Conservation (phyloP, 2,113 vertebrate genomes). For the Sinosuthora webbiana region DNA sequence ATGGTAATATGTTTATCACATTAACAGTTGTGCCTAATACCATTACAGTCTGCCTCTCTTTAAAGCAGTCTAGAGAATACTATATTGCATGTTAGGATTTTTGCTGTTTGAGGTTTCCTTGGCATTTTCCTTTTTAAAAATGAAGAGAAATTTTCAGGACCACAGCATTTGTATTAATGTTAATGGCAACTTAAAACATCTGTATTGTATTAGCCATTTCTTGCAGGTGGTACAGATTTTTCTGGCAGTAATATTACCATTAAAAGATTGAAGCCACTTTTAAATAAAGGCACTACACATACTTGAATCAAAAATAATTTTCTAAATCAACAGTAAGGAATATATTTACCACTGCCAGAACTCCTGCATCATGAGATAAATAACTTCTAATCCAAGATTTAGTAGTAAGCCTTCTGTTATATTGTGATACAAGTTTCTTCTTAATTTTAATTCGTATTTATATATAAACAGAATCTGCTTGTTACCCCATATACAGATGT, state of each 20-base stretch:
- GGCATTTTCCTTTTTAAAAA: not conserved
- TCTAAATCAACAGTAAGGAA: not conserved
- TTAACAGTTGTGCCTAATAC: slow-evolving; percentile 63
- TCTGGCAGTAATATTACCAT: not conserved
- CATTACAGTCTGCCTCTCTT: slow-evolving; percentile 45
- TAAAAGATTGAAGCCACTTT: not conserved
- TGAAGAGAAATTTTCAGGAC: not conserved
- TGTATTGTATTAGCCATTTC: not conserved
- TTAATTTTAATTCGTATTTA: not conserved
- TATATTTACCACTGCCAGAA: not conserved
- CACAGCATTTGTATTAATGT: not conserved
- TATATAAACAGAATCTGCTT: slow-evolving; percentile 27
- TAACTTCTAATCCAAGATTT: slow-evolving; percentile 4
- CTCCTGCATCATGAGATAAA: not conserved
- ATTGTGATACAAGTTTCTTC: not conserved
- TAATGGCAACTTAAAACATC: not conserved
- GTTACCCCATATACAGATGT: slow-evolving; percentile 7
- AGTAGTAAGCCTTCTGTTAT: slow-evolving; percentile 11
- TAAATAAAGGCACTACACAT: not conserved
- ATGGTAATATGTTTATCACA: slow-evolving; percentile 46
- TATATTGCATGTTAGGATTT: not conserved
- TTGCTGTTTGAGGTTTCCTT: not conserved
- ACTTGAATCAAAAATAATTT: not conserved
- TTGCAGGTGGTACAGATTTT: not conserved
- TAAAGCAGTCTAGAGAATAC: slow-evolving; percentile 40